These are phyloP conservation scores for Iphiclides podalirius DNA, from an alignment of 2,888 invertebrate genomes.

Conservation along the genomic window DNA sequence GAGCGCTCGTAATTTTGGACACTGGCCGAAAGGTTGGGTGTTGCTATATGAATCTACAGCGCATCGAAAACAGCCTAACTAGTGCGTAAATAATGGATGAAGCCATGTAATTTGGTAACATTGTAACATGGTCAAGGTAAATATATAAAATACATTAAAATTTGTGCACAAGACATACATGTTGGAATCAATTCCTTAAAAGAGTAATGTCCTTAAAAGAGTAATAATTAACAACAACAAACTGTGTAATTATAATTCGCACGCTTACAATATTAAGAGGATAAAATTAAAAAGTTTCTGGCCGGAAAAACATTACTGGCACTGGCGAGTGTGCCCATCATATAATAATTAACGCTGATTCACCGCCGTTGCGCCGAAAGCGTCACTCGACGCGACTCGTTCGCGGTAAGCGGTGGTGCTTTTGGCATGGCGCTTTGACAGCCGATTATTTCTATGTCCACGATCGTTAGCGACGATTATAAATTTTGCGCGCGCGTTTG, in stretches of 20 bases:
- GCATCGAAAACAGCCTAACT: too few species aligned
- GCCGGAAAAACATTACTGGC: neutral
- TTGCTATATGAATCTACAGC: slow-evolving; percentile 39
- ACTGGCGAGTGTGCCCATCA: slow-evolving; percentile 37
- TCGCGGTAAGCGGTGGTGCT: slow-evolving; percentile 51
- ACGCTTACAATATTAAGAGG: too few species aligned
- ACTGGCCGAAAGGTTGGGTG: slow-evolving; percentile 41
- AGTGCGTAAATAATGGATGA: too few species aligned
- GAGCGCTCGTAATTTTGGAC: slow-evolving; percentile 55
- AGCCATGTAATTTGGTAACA: too few species aligned
- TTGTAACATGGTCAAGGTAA: too few species aligned
- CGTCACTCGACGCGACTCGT: slow-evolving; percentile 53
- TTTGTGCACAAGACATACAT: too few species aligned
- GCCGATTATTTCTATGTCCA: slow-evolving; percentile 71
- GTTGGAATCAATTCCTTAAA: too few species aligned
- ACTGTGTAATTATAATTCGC: too few species aligned
- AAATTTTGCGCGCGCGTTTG: slow-evolving; percentile 58
- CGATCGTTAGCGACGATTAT: slow-evolving; percentile 62
- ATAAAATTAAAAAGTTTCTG: neutral
- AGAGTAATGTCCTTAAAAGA: too few species aligned
- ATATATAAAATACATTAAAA: too few species aligned
- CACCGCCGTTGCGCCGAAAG: slow-evolving; percentile 60
- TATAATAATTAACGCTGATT: slow-evolving; percentile 75
- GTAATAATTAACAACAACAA: too few species aligned
- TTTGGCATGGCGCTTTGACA: slow-evolving; percentile 75